Percentiles rank a stretch among this genome's conserved stretches.
phyloP scores from a whole-genome alignment of 2,888 invertebrate genomes.

The Lasioglossum marginatum region DNA sequence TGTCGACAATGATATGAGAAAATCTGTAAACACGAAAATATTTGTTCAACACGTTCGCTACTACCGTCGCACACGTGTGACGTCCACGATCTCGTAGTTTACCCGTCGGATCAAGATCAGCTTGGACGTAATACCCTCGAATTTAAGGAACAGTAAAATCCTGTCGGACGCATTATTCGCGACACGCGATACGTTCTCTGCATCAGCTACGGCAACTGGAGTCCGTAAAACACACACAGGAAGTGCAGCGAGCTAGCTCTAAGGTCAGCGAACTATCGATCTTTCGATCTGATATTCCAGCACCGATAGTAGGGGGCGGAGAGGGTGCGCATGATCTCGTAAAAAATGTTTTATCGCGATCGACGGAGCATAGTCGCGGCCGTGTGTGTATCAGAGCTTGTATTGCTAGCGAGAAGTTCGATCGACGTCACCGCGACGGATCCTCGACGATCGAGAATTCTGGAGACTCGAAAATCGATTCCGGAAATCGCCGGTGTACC shows the following conservation, averaged over 20 bases:
- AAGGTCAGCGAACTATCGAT: conserved; percentile 56
- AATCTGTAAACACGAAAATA: neutral
- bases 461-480: conserved; percentile 48
- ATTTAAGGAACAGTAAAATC: conserved; percentile 27
- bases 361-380: neutral
- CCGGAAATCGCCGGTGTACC: conserved; percentile 48
- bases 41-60: too few species aligned
- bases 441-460: conserved; percentile 22
- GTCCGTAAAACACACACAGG: conserved; percentile 40
- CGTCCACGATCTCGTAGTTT: too few species aligned
- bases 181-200: conserved; percentile 31
- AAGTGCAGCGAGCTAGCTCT: conserved; percentile 14
- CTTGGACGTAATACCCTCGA: conserved; percentile 20
- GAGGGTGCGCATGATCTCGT: conserved; percentile 7
- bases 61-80: too few species aligned
- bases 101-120: conserved; percentile 31
- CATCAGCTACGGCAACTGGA: neutral
- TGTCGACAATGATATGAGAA: neutral
- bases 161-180: conserved; percentile 24
- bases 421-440: conserved; percentile 29
- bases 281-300: conserved; percentile 43
- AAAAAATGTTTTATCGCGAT: conserved; percentile 32
- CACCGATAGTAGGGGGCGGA: neutral
- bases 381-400: conserved; percentile 11
- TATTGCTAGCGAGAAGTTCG: conserved; percentile 27